A percentile compares a stretch with the other conserved stretches of the same genome.
Evolutionary conservation across 2,888 invertebrate genomes (phyloP).

Genomic region (Dynastes hyllus): DNA sequence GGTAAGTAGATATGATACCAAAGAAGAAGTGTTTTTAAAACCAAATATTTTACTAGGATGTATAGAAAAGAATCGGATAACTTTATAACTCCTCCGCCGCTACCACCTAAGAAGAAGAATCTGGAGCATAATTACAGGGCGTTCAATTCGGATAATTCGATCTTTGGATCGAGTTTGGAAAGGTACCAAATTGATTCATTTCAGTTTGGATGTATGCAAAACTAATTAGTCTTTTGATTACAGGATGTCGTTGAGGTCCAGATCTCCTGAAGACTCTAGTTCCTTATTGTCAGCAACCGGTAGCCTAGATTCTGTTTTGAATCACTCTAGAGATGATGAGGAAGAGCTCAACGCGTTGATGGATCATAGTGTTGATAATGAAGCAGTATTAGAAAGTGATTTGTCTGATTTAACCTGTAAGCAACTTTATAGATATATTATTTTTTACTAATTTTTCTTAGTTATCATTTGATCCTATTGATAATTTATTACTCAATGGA

Average conservation of each 20-base stretch:
- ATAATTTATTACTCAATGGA: too few species aligned
- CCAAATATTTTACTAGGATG: background rate
- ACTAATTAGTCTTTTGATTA: slow-evolving; percentile 48
- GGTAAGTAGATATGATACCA: slow-evolving; percentile 70
- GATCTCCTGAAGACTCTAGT: slow-evolving; percentile 82
- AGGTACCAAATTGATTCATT: slow-evolving; percentile 68
- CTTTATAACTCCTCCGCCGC: slow-evolving; percentile 83
- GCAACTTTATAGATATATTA: background rate
- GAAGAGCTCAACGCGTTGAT: slow-evolving; percentile 80
- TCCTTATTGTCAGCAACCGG: slow-evolving; percentile 80
- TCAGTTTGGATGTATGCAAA: background rate
- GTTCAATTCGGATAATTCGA: slow-evolving; percentile 74
- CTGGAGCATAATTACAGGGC: slow-evolving; percentile 72
- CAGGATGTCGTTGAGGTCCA: slow-evolving; percentile 83
- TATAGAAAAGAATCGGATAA: slow-evolving; percentile 68
- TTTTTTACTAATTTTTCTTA: background rate
- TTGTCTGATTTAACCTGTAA: slow-evolving; percentile 64
- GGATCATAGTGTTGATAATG: slow-evolving; percentile 67
- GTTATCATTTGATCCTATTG: too few species aligned
- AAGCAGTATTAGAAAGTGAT: slow-evolving; percentile 65
- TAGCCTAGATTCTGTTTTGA: slow-evolving; percentile 90
- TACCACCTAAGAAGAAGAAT: slow-evolving; percentile 83
- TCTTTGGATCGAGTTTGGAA: slow-evolving; percentile 79
- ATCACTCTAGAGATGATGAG: slow-evolving; percentile 90
- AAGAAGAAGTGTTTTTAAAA: slow-evolving; percentile 40